Conservation (phyloP, 2,888 invertebrate species). For the Morpho helenor region DNA sequence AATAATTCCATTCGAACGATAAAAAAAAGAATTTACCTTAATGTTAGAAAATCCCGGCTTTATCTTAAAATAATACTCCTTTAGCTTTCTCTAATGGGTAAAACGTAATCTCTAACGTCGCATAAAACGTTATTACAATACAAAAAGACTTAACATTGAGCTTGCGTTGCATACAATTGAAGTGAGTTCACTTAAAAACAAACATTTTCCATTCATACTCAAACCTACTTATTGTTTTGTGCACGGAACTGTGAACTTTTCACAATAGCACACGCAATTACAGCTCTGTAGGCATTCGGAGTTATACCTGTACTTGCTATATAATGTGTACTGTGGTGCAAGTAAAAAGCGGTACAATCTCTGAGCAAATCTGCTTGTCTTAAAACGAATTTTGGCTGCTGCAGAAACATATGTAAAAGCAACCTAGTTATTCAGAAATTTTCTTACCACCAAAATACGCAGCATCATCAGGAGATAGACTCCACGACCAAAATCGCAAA, state of each 20-base stretch:
- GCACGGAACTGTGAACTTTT: constrained; percentile 20
- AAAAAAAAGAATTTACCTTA: too few species aligned
- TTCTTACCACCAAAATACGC: too few species aligned
- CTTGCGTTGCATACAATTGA: constrained; percentile 8
- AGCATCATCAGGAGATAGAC: too few species aligned
- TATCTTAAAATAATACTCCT: too few species aligned
- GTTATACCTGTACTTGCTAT: constrained; percentile 25
- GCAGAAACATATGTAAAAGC: too few species aligned
- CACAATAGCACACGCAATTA: constrained; percentile 34
- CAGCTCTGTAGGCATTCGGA: constrained; percentile 24
- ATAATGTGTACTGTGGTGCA: constrained; percentile 23
- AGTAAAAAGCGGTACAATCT: background rate
- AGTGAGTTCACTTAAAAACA: constrained; percentile 8
- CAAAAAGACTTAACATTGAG: constrained; percentile 4
- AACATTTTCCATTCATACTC: constrained; percentile 18
- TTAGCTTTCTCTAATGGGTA: background rate
- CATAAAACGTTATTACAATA: constrained; percentile 4
- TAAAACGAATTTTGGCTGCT: too few species aligned
- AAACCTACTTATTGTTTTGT: constrained; percentile 26
- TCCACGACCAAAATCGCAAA: too few species aligned
- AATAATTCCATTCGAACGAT: too few species aligned
- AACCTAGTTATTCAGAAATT: too few species aligned
- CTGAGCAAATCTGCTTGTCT: too few species aligned
- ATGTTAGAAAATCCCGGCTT: too few species aligned
- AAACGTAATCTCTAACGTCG: background rate